Base-by-base conservation (phyloP, 2,888 invertebrate genomes). In the Palloptera scutellata region DNA sequence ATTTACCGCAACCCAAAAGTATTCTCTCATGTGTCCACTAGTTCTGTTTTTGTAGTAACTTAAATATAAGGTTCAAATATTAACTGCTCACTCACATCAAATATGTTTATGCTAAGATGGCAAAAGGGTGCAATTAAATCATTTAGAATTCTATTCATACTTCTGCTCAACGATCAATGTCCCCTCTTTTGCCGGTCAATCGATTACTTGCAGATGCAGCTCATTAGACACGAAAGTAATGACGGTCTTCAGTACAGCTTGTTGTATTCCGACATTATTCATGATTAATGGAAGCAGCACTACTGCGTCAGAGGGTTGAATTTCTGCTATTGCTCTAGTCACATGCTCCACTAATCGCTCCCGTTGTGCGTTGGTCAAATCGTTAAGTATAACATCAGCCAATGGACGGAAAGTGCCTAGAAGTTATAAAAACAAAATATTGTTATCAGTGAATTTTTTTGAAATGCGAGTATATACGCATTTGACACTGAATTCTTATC, bases 301-400 rank as follows among this genome's bases (percentile, higher is more conserved):
- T 0, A 78, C 79, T 1, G 83, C 43, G 72, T 85, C 85, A 1
- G 78, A 72, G 17, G 80, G 76, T 42, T 80, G 76, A 0, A 84
- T 43, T n/a, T 83, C 76, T 1, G 77, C 76, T 1, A 84, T 73
- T 0, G 84, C 83, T 10, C 61, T 75, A 4, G 76, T 69, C 0
- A 85, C 77, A 73, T 81, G 81, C 17, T 78, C 74, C 0, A 81
- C 76, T 17, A 85, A 71, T 52, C 73, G 70, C 68, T 83, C 80
- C 11, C 78, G 78, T 67, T 85, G 82, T 0, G 45, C 42, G 20
- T 79, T 79, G 0, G 77, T 83, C 43, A 85, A 68, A 66, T 85
- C 85, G 62, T 84, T 80, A 4, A 80, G 70, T n/a, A 85, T 76
- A 1, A 85, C 77, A 63, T 84, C 82, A n/a, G 79, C 80, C 57